A percentile compares a stretch with the other conserved stretches of the same genome.
These are phyloP conservation scores for Schizaphis graminum DNA, from an alignment of 2,888 invertebrate species.

Conservation along the genomic window DNA sequence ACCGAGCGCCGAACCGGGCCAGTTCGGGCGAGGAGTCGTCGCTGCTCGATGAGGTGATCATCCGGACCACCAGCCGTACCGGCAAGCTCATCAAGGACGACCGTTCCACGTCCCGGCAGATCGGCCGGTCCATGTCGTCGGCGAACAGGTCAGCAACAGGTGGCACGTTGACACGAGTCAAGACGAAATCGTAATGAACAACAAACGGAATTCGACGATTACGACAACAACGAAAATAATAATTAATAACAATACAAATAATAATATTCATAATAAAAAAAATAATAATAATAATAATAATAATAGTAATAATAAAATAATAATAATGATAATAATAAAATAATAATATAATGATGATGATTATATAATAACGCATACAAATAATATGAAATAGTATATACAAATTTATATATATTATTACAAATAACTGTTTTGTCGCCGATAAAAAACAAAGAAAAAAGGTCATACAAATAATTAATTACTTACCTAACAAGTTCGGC, in stretches of 20 bases:
- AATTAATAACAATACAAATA: neutral
- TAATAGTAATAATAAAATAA: neutral
- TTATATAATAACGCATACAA: neutral
- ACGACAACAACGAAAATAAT: neutral
- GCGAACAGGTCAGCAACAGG: conserved; percentile 24
- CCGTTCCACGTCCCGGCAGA: conserved; percentile 52
- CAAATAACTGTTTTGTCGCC: neutral
- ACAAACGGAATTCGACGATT: neutral
- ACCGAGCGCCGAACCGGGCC: neutral
- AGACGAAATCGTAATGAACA: conserved; percentile 42
- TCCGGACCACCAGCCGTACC: conserved; percentile 63
- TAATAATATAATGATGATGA: conserved; percentile 1
- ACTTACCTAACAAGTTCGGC: neutral
- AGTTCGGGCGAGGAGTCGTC: conserved; percentile 63
- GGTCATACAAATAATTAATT: neutral
- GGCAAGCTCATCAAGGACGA: conserved; percentile 60
- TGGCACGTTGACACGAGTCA: conserved; percentile 12
- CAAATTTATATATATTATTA: neutral
- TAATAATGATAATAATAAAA: neutral
- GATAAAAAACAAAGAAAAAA: neutral
- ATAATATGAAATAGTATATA: neutral
- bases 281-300: neutral
- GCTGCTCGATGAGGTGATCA: conserved; percentile 59
- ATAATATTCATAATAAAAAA: neutral
- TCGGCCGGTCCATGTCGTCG: conserved; percentile 61